Base-by-base conservation (phyloP, 2,113 vertebrate genomes). In the Prunella himalayana region DNA sequence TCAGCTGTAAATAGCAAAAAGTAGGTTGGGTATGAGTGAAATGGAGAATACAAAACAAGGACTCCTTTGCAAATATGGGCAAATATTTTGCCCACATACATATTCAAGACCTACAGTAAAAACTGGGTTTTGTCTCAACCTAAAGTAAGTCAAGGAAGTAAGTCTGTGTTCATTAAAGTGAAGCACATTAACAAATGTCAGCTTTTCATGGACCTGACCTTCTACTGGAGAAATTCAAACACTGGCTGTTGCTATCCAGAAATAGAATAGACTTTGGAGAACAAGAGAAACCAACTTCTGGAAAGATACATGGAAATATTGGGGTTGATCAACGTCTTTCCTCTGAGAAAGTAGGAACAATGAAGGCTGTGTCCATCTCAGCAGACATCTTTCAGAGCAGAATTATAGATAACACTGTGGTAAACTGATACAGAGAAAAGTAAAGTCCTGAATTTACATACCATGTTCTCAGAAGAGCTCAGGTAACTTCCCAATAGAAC, bases 61-160 rank as follows among this genome's bases (percentile, higher is more conserved):
- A 25, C 8, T 60, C 49, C 7, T 63, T 51, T 68, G 53, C 19
- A 59, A 44, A 37, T 15, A 3, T 2, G 3, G n/a, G n/a, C n/a
- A n/a, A n/a, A n/a, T n/a, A n/a, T n/a, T 27, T 31, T 31, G 22
- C 47, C 23, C 3, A 4, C 0, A 4, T 7, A 16, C 7, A 19
- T 82, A 30, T 39, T 30, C 45, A 45, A 63, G 2, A 13, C 5
- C 61, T 19, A 41, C 42, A 20, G 18, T 20, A 33, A 77, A 90
- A 63, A 24, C 23, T 21, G 37, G 0, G 2, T 65, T 64, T 56
- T 76, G 12, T 25, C 18, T 76, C 25, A 35, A 2, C 44, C 30
- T 61, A 7, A 61, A 44, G 24, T 24, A 51, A 71, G 22, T 31
- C 10, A 37, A 86, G 6, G 9, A 18, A 83, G 3, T 18, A 37